Evolutionary conservation across 2,113 vertebrate genomes (phyloP).

Genomic region (Epinephelus moara): DNA sequence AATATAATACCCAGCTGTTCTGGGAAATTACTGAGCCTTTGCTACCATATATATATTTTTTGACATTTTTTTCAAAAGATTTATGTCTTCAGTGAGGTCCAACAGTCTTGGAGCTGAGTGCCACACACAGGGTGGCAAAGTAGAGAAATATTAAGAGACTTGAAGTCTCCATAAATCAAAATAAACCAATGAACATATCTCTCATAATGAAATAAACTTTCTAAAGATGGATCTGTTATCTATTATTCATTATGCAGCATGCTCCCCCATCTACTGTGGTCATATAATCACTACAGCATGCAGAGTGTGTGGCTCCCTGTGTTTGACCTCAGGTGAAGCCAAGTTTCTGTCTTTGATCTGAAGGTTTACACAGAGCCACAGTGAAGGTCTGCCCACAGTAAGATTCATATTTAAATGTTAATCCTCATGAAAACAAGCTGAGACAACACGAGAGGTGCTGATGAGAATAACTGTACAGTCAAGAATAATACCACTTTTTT

Average conservation of each 20-base stretch:
- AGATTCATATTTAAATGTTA: conserved; percentile 15
- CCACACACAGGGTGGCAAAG: neutral
- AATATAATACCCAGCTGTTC: neutral
- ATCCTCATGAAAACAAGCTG: neutral
- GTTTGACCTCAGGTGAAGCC: conserved; percentile 17
- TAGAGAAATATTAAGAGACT: neutral
- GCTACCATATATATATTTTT: neutral
- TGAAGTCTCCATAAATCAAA: neutral
- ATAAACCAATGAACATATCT: neutral
- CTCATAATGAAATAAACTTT: neutral
- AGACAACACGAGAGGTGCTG: neutral
- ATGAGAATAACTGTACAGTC: neutral
- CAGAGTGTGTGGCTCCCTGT: conserved; percentile 5
- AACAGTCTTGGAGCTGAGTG: neutral
- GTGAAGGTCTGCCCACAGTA: neutral
- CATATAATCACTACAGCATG: conserved; percentile 23
- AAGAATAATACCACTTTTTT: neutral
- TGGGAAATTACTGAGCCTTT: neutral
- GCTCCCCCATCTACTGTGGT: neutral
- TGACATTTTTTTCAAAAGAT: neutral
- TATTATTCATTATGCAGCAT: conserved; percentile 52
- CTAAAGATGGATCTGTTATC: conserved; percentile 21
- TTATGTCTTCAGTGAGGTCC: too few species aligned
- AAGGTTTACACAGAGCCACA: neutral
- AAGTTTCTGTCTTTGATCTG: conserved; percentile 12